Conservation (phyloP, 2,888 invertebrate genomes). For the Hypselothyrea guttata region DNA sequence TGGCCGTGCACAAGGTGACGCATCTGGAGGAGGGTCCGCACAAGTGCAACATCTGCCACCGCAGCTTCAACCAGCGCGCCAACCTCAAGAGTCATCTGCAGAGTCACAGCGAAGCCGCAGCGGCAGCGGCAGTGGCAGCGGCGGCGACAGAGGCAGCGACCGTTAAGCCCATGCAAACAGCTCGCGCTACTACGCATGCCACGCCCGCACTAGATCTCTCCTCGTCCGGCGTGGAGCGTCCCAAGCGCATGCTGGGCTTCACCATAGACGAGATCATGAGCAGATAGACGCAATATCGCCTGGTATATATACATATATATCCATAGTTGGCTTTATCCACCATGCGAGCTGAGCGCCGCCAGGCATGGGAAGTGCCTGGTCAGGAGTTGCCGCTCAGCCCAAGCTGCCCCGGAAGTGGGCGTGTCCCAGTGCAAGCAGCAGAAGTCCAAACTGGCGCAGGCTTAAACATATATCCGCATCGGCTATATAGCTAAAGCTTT, state of each 20-base stretch:
- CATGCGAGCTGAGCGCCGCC: conserved; percentile 53
- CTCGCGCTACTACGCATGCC: too few relatives aligned
- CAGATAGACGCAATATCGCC: conserved; percentile 84
- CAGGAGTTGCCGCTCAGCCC: conserved; percentile 31
- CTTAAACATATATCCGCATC: conserved; percentile 40
- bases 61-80: conserved; percentile 95
- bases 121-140: conserved; percentile 23
- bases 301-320: not conserved
- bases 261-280: conserved; percentile 95
- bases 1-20: conserved; percentile 97
- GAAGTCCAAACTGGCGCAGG: conserved; percentile 51
- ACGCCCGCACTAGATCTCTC: conserved; percentile 84
- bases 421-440: conserved; percentile 24
- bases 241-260: conserved; percentile 87
- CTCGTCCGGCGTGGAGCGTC: conserved; percentile 81
- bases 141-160: too few relatives aligned
- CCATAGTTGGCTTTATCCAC: conserved; percentile 51
- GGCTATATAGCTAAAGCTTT: conserved; percentile 45
- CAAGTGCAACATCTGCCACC: conserved; percentile 94
- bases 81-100: conserved; percentile 95
- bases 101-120: conserved; percentile 86
- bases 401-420: not conserved
- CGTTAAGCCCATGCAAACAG: too few relatives aligned
- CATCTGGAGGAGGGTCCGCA: conserved; percentile 97
- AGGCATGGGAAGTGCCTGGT: conserved; percentile 74